Conservation (phyloP, 2,797 vertebrate species). For the Microcaecilia unicolor region DNA sequence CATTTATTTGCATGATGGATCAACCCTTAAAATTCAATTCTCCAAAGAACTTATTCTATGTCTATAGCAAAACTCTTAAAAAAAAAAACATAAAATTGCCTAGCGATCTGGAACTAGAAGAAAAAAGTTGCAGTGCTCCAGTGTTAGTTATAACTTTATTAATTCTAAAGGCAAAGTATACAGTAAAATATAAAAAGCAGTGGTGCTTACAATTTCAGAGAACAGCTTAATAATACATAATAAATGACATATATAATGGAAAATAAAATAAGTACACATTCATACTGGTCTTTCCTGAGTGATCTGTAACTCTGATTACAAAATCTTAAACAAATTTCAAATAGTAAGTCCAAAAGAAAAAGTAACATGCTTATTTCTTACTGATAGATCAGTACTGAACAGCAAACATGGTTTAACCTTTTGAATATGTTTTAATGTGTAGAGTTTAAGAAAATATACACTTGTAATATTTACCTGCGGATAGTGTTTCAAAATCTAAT, state of each 20-base stretch:
- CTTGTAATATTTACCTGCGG: too few relatives aligned
- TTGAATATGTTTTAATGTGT: too few relatives aligned
- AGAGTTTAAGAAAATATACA: too few relatives aligned
- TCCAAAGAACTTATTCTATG: too few relatives aligned
- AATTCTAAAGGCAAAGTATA: constrained; percentile 43
- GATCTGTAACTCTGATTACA: constrained; percentile 19
- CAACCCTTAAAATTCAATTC: too few relatives aligned
- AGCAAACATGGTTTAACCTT: too few relatives aligned
- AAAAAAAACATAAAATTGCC: too few relatives aligned
- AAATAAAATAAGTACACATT: background rate
- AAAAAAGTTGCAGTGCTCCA: constrained; percentile 16
- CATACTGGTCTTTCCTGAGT: constrained; percentile 5
- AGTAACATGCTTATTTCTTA: too few relatives aligned
- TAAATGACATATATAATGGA: constrained; percentile 1
- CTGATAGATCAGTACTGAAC: too few relatives aligned
- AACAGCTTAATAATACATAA: constrained; percentile 5
- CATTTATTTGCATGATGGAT: too few relatives aligned
- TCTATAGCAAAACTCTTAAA: too few relatives aligned
- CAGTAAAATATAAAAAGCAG: constrained; percentile 45
- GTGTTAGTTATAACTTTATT: constrained; percentile 55
- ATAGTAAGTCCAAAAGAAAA: too few relatives aligned
- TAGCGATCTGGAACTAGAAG: constrained; percentile 19
- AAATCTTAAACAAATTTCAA: constrained; percentile 9
- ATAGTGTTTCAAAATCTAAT: constrained; percentile 13
- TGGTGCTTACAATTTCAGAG: constrained; percentile 26